Conservation (phyloP, 2,797 vertebrate species). For the Poliocrania exsul region DNA sequence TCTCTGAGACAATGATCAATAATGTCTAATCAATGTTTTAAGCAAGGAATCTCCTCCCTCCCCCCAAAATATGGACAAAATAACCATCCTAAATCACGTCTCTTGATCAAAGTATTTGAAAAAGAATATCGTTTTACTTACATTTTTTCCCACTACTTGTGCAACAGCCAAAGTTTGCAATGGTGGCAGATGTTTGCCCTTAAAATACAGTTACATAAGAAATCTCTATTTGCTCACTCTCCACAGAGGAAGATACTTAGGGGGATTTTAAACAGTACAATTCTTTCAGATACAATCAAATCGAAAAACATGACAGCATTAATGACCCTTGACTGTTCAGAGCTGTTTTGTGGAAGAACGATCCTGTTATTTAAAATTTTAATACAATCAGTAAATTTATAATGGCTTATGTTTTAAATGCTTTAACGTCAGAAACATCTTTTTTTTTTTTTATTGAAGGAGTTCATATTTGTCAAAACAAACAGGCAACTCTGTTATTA, state of each 20-base stretch:
- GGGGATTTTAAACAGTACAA: neutral
- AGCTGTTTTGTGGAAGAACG: neutral
- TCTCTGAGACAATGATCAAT: neutral
- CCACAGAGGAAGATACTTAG: neutral
- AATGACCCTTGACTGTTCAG: neutral
- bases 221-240: neutral
- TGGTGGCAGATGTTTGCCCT: neutral
- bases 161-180: neutral
- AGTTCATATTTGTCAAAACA: neutral
- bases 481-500: neutral
- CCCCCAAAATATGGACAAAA: neutral
- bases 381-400: neutral
- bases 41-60: neutral
- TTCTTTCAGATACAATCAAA: neutral
- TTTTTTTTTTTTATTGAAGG: neutral
- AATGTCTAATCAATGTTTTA: neutral
- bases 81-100: neutral
- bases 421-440: neutral
- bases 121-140: neutral
- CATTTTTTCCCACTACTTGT: neutral
- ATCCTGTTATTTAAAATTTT: neutral
- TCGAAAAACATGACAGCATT: neutral
- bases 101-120: neutral
- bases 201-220: neutral
- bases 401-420: neutral